A percentile compares a stretch with the other conserved stretches of the same genome.
phyloP scores from a whole-genome alignment of 2,888 invertebrate species.

The Limnephilus rhombicus region DNA sequence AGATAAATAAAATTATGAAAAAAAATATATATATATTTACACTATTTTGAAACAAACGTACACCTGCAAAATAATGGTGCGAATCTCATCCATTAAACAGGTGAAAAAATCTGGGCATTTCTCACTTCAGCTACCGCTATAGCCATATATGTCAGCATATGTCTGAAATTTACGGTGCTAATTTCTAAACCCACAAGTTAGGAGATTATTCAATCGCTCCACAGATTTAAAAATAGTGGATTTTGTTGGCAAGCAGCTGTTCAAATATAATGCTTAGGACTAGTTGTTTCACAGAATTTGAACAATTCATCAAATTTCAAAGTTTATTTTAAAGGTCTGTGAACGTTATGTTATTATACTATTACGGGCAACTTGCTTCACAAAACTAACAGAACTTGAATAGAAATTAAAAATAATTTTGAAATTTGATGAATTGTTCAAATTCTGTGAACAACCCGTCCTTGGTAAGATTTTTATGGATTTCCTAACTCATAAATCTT shows the following conservation, averaged over 20 bases:
- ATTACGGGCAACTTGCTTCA: no score
- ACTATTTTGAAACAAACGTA: not conserved
- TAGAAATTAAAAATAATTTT: no score
- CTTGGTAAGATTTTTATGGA: not conserved
- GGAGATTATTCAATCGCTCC: not conserved
- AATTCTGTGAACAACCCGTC: no score
- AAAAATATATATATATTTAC: no score
- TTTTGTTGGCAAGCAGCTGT: not conserved
- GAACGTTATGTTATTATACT: no score
- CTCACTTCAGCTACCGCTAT: not conserved
- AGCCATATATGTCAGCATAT: not conserved
- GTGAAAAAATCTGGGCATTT: not conserved
- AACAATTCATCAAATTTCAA: no score
- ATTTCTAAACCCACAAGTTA: not conserved
- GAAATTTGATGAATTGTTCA: no score
- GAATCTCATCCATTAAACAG: not conserved
- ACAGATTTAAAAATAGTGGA: not conserved
- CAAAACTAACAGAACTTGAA: no score
- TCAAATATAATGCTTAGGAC: not conserved
- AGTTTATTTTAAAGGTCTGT: no score
- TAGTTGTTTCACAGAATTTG: no score
- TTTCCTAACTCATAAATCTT: not conserved
- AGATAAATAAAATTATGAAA: no score
- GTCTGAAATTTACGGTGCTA: not conserved
- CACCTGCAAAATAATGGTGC: not conserved